Evolutionary conservation across 2,797 vertebrate genomes (phyloP), one percentile per base, ranked within the genome.

Genomic region (Sternotherus odoratus): DNA sequence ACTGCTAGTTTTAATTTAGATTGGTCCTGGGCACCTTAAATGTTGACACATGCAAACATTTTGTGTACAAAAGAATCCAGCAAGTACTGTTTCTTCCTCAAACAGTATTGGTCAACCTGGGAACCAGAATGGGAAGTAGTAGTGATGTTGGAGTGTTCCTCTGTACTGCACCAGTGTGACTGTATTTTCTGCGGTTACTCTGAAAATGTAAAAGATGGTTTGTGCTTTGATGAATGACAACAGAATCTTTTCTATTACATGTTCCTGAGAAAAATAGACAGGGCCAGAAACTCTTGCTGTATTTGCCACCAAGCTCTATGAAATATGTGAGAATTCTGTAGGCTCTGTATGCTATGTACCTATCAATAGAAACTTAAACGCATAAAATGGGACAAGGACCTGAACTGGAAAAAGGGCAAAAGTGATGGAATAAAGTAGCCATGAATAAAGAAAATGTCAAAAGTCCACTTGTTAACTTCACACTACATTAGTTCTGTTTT

Each of bases 391-490:
- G 66, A 12, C 72, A 83, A 92, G 48, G 91, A 90, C 82, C 84
- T 30, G n/a, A 3, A 53, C 0, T 86, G 87, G 72, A 50, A 82
- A 89, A 92, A 48, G 49, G 60, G 3, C 30, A 30, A 30, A 93
- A 91, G 36, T 72, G 23, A 43, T 84, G 91, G 91, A 89, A 80
- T 95, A 83, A 96, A 92, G 82, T 88, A 63, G 79, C 74, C 19
- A 77, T 66, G 79, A 94, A 95, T 97, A 97, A 97, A 97, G 79
- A 94, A 72, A 43, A 82, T 94, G 88, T 94, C 77, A 94, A 72
- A 95, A 94, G 84, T 0, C 69, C 43, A 16, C 33, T 74, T 77
- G 4, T 24, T 94, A 1, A 4, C 8, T 82, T 93, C 86, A 88
- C 75, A 46, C 75, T 85, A 28, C 1, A 0, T 69, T 69, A 3